A percentile compares a stretch with the other conserved stretches of the same genome.
Conservation (phyloP, 2,797 vertebrate genomes). For the Artibeus lituratus region DNA sequence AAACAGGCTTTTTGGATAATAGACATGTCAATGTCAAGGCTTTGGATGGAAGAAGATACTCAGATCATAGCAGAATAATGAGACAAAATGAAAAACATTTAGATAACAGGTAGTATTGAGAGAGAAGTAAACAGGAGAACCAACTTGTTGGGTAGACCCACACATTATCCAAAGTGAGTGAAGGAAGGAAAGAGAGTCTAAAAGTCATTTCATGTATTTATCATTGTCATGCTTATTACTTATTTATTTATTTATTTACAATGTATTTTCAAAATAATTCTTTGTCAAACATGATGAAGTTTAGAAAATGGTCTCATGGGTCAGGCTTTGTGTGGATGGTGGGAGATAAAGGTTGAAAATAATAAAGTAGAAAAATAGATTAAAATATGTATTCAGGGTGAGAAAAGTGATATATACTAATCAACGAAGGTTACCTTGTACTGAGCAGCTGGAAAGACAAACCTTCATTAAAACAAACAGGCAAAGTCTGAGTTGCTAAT, state of each 20-base stretch:
- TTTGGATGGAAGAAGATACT: neutral
- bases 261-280: too few relatives aligned
- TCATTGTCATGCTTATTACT: neutral
- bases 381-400: neutral
- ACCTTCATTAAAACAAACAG: neutral
- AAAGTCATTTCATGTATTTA: neutral
- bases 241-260: too few relatives aligned
- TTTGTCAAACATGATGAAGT: neutral
- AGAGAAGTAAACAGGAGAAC: neutral
- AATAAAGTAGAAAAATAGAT: neutral
- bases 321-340: neutral
- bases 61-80: neutral
- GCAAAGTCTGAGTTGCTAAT: neutral
- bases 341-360: neutral
- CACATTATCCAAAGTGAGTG: neutral
- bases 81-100: neutral
- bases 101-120: neutral
- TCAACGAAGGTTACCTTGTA: neutral
- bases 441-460: neutral
- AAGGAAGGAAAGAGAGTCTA: neutral
- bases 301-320: neutral
- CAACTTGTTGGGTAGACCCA: neutral
- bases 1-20: neutral
- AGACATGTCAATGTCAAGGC: neutral
- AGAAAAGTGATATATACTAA: neutral